Evolutionary conservation across 2,797 vertebrate genomes (phyloP).

Genomic region (Molossus molossus): DNA sequence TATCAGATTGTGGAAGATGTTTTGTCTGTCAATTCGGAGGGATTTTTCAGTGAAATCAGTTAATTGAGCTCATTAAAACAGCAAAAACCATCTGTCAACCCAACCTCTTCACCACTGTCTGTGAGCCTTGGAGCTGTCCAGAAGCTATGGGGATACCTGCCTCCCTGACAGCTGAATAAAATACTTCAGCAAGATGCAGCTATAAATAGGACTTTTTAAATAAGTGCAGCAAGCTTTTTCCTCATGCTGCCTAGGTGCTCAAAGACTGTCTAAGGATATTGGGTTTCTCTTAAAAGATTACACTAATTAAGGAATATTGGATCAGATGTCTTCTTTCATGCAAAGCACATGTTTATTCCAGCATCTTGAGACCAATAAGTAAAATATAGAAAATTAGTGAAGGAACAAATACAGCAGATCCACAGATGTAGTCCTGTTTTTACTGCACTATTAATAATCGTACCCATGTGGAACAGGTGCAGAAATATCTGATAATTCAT

Average conservation of each 20-base stretch:
- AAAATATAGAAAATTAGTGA: slow-evolving; percentile 56
- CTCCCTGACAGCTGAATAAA: slow-evolving; percentile 69
- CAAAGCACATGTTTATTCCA: slow-evolving; percentile 36
- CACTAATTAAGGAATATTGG: slow-evolving; percentile 59
- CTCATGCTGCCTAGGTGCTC: slow-evolving; percentile 15
- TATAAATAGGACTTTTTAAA: slow-evolving; percentile 57
- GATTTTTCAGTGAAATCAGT: slow-evolving; percentile 66
- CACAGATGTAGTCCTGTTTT: background rate
- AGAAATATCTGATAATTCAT: slow-evolving; percentile 41
- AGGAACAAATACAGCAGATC: slow-evolving; percentile 13
- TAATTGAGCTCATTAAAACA: slow-evolving; percentile 78
- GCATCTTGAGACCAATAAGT: slow-evolving; percentile 13
- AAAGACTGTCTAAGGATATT: slow-evolving; percentile 47
- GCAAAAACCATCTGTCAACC: slow-evolving; percentile 77
- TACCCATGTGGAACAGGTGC: slow-evolving; percentile 1
- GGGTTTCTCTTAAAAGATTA: slow-evolving; percentile 24
- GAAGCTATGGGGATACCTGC: slow-evolving; percentile 55
- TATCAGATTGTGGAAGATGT: slow-evolving; percentile 31
- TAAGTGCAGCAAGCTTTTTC: background rate
- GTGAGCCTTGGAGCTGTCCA: slow-evolving; percentile 54
- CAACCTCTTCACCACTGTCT: slow-evolving; percentile 44
- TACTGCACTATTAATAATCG: background rate
- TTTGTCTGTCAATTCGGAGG: slow-evolving; percentile 71
- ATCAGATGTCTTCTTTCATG: slow-evolving; percentile 49
- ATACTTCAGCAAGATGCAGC: background rate